A percentile compares a stretch with the other conserved stretches of the same genome.
Conservation (phyloP, 2,888 invertebrate species). For the Aporophyla nigra region DNA sequence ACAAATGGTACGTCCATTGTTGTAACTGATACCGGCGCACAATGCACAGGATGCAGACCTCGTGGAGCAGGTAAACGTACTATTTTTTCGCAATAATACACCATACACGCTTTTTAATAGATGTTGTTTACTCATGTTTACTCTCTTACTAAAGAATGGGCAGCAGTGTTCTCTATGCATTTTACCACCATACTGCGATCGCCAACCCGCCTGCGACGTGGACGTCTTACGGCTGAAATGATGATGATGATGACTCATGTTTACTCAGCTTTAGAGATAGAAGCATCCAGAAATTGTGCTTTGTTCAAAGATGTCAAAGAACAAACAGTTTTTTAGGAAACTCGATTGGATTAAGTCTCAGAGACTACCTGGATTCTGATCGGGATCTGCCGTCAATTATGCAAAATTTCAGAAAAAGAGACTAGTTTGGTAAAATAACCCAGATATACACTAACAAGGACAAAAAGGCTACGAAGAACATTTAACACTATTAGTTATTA, state of each 20-base stretch:
- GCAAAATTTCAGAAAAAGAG: background rate
- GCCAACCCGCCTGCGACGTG: too few species aligned
- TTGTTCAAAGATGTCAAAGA: background rate
- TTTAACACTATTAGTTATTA: constrained; percentile 18
- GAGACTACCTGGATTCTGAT: background rate
- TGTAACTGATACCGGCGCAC: constrained; percentile 68
- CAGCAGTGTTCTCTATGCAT: too few species aligned
- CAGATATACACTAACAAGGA: constrained; percentile 4
- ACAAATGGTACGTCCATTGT: constrained; percentile 63
- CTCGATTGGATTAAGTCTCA: too few species aligned
- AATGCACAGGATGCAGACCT: constrained; percentile 78
- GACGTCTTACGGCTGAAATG: too few species aligned
- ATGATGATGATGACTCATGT: too few species aligned
- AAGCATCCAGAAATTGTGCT: background rate
- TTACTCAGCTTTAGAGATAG: background rate
- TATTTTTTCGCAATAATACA: constrained; percentile 72
- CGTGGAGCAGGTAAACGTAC: constrained; percentile 73
- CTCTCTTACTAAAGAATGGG: too few species aligned
- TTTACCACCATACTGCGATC: too few species aligned
- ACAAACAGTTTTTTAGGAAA: background rate
- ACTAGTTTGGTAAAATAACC: constrained; percentile 1
- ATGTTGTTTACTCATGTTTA: too few species aligned
- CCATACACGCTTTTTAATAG: constrained; percentile 49
- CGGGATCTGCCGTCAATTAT: background rate
- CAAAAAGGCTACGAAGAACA: constrained; percentile 24